A percentile compares a stretch with the other conserved stretches of the same genome.
Conservation (phyloP, 2,888 invertebrate species). For the Agrochola lota region DNA sequence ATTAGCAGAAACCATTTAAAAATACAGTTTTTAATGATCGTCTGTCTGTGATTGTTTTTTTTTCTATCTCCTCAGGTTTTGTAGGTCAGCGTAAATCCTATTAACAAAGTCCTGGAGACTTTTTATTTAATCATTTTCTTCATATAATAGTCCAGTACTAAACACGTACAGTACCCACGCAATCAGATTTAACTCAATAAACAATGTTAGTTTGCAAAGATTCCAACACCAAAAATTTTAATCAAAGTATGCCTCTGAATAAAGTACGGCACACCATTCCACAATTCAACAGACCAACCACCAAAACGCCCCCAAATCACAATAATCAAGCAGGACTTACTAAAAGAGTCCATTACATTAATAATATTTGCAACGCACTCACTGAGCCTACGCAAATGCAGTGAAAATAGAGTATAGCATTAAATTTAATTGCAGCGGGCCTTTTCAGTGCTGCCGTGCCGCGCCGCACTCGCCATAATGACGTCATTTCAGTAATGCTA, state of each 20-base stretch:
- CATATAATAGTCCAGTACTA: no score
- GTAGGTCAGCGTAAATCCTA: not conserved
- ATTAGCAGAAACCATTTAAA: not conserved
- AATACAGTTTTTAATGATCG: not conserved
- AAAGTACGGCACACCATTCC: not conserved
- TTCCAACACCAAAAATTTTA: not conserved
- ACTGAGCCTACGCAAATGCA: constrained; percentile 67
- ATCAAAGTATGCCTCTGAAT: not conserved
- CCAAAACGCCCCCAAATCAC: constrained; percentile 9
- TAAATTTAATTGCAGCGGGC: constrained; percentile 77
- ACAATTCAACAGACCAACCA: not conserved
- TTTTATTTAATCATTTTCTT: not conserved
- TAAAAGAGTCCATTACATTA: constrained; percentile 33
- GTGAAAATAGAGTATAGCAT: constrained; percentile 76
- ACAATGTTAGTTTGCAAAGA: not conserved
- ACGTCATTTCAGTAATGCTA: constrained; percentile 78
- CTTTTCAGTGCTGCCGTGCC: constrained; percentile 73
- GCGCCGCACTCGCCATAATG: constrained; percentile 72
- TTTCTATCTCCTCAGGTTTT: not conserved
- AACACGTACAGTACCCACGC: not conserved
- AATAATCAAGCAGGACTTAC: constrained; percentile 11
- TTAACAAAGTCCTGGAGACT: not conserved
- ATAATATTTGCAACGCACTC: constrained; percentile 54
- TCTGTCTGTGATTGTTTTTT: not conserved
- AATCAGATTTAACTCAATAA: not conserved